Evolutionary conservation across 2,888 invertebrate genomes (phyloP).

Genomic region (Lydus trimaculatus): DNA sequence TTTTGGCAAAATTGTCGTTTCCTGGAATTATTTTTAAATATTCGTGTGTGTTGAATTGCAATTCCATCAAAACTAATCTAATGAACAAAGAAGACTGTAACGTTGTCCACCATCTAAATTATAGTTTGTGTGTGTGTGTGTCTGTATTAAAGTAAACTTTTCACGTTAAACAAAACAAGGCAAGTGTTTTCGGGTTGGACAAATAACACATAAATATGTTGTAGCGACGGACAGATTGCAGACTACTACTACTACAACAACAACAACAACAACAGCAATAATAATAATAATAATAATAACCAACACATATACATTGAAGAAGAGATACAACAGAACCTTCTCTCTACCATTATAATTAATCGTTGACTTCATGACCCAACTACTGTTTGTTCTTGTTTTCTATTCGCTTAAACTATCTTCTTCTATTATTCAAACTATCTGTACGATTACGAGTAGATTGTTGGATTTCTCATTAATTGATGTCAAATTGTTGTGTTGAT

Average conservation of each 20-base stretch:
- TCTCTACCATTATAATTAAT: slow-evolving; percentile 36
- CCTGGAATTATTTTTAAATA: too few species aligned
- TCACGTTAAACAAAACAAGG: slow-evolving; percentile 25
- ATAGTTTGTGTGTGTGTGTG: background rate
- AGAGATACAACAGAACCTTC: slow-evolving; percentile 18
- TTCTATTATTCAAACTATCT: background rate
- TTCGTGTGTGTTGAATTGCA: too few species aligned
- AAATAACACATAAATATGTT: slow-evolving; percentile 35
- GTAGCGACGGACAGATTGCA: slow-evolving; percentile 30
- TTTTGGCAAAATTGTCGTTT: background rate
- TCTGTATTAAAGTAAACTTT: slow-evolving; percentile 23
- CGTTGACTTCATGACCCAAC: slow-evolving; percentile 31
- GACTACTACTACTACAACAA: slow-evolving; percentile 11
- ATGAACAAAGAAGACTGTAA: background rate
- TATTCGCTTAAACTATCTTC: background rate
- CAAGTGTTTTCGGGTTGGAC: slow-evolving; percentile 29
- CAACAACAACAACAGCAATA: background rate
- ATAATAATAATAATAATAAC: too few species aligned
- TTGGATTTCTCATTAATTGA: background rate
- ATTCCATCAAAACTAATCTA: too few species aligned
- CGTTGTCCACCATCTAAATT: too few species aligned
- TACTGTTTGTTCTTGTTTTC: slow-evolving; percentile 21
- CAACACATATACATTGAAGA: background rate
- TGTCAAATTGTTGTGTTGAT: background rate
- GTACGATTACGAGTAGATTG: background rate